Evolutionary conservation across 2,113 vertebrate genomes (phyloP).

Genomic region (Heteronetta atricapilla): DNA sequence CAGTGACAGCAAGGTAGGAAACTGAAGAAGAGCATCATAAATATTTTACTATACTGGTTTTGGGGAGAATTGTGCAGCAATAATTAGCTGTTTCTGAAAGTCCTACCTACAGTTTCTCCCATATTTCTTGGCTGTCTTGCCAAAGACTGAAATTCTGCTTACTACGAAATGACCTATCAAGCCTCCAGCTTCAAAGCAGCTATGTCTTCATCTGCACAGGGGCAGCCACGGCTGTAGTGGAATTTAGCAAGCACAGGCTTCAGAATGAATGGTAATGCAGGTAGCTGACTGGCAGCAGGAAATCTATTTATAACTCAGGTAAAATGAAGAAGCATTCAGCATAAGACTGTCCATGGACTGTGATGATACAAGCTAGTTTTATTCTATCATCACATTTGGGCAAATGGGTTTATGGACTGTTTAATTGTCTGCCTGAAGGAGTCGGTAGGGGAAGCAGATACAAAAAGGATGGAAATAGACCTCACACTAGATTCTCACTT

Average conservation of each 20-base stretch:
- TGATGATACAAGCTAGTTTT: neutral
- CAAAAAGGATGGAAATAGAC: neutral
- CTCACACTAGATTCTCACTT: neutral
- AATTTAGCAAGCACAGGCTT: neutral
- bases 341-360: neutral
- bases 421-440: neutral
- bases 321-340: neutral
- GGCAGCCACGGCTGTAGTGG: slow-evolving; percentile 33
- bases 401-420: neutral
- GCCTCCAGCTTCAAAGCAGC: slow-evolving; percentile 45
- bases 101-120: neutral
- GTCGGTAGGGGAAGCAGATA: neutral
- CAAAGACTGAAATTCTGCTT: neutral
- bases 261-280: neutral
- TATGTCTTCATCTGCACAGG: slow-evolving; percentile 46
- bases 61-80: neutral
- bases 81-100: neutral
- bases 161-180: neutral
- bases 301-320: neutral
- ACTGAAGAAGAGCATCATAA: neutral
- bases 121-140: neutral
- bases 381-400: neutral
- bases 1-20: slow-evolving; percentile 11
- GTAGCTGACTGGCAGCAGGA: neutral
- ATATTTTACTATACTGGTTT: neutral